phyloP scores from a whole-genome alignment of 2,888 invertebrate species.

The Arrhopalites spinosus region DNA sequence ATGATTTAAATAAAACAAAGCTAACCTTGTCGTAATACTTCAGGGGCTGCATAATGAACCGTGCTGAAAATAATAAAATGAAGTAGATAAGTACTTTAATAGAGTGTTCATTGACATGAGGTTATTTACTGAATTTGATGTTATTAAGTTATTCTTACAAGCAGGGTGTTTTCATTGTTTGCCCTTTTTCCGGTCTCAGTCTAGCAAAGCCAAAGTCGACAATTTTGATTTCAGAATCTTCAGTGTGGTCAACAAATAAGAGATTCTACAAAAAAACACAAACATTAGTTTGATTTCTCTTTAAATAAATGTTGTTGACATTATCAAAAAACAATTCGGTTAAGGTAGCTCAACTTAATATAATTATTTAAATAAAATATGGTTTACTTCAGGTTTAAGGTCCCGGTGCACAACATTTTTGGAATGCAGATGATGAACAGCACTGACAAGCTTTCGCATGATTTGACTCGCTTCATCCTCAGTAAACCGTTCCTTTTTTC shows the following conservation, averaged over 20 bases:
- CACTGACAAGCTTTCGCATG: constrained; percentile 79
- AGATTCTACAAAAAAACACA: constrained; percentile 65
- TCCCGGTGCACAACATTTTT: constrained; percentile 88
- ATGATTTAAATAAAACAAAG: too few relatives aligned
- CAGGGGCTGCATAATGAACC: constrained; percentile 85
- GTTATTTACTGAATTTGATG: too few relatives aligned
- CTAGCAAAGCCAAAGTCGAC: constrained; percentile 95
- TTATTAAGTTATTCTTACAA: too few relatives aligned
- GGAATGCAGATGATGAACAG: constrained; percentile 83
- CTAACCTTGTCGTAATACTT: constrained; percentile 71
- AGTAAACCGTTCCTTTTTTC: constrained; percentile 70
- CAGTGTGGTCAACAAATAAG: constrained; percentile 67
- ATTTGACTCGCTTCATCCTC: constrained; percentile 80
- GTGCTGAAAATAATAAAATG: too few relatives aligned
- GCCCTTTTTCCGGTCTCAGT: constrained; percentile 62
- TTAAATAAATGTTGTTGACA: too few relatives aligned
- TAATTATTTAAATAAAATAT: too few relatives aligned
- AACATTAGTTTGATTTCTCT: not conserved
- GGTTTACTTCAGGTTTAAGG: constrained; percentile 84
- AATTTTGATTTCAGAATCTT: constrained; percentile 75
- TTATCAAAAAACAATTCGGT: not conserved
- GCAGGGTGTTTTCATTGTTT: constrained; percentile 77
- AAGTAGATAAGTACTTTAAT: too few relatives aligned
- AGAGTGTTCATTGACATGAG: too few relatives aligned
- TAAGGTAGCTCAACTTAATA: too few relatives aligned